Evolutionary conservation across 2,113 vertebrate genomes (phyloP), one percentile per base, ranked within the genome.

Genomic region (Lophura nycthemera): DNA sequence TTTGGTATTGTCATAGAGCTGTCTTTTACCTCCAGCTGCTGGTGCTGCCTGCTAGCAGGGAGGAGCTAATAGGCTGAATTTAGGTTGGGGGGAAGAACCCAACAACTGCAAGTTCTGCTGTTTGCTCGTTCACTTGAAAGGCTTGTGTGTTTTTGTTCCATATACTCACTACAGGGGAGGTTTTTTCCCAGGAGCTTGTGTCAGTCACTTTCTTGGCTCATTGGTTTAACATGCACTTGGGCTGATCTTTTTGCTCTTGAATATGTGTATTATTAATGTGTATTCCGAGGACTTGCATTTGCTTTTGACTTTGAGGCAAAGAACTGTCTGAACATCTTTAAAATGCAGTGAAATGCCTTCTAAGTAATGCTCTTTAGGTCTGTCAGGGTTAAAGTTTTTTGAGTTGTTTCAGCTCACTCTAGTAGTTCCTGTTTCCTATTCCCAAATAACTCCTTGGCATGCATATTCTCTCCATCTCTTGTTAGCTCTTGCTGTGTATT

Each of bases 391-490:
- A 89, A 87, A 54, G 54, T 8, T 15, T 76, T 34, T 73, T 69
- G 79, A 54, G 45, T 80, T 14, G 27, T 85, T 89, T 76, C 48
- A 47, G 80, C 50, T 83, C 22, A 16, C 60, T 77, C 32, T 29
- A 65, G 50, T 21, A 91, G 88, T 94, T 94, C 88, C 84, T 93
- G 75, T 83, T 95, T 94, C 82, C 78, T 82, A 17, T 21, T 36
- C 18, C 8, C 72, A 89, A 93, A 95, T 90, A 95, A 74, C 66
- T 90, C 45, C 69, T 92, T 93, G 91, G 84, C 89, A 91, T 4
- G 2, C 30, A 17, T 4, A 0, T 63, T 65, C 88, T 83, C 87
- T 69, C 57, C 22, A 8, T 52, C 86, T 67, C 70, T n/a, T 86
- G 61, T 92, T 93, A 86, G 81, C 81, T 84, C 29, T 67, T 66